A percentile compares a stretch with the other conserved stretches of the same genome.
Conservation (phyloP, 1,140 invertebrate genomes). For the Oncopodura yosiiana region DNA sequence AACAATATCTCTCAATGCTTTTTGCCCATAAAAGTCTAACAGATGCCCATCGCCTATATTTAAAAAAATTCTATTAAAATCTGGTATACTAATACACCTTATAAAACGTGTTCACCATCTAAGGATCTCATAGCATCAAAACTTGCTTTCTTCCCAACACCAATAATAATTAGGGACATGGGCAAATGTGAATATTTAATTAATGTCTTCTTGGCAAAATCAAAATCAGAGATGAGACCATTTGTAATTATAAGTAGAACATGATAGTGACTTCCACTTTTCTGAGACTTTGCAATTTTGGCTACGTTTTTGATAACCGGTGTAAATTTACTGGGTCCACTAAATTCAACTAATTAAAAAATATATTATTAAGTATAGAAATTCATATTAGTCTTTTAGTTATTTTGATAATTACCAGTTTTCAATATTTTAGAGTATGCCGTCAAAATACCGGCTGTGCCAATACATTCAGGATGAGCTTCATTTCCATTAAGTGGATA, state of each 20-base stretch:
- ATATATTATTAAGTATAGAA: neutral
- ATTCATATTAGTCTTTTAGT: neutral
- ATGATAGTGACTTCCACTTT: conserved; percentile 50
- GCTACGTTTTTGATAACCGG: conserved; percentile 52
- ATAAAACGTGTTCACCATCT: no score
- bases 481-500: conserved; percentile 47
- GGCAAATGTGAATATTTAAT: no score
- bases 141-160: no score
- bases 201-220: no score
- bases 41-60: no score
- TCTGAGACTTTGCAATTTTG: conserved; percentile 40
- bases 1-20: no score
- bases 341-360: neutral
- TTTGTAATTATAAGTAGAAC: conserved; percentile 57
- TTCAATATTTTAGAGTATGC: conserved; percentile 42
- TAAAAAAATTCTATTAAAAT: no score
- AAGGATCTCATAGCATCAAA: no score
- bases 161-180: no score
- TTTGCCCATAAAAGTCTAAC: no score
- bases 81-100: no score
- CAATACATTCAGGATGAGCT: conserved; percentile 45
- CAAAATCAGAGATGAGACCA: conserved; percentile 40
- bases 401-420: conserved; percentile 23
- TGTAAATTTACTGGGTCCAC: conserved; percentile 52
- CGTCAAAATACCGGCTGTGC: conserved; percentile 43